phyloP scores from a whole-genome alignment of 2,113 vertebrate genomes.

The Xiphophorus couchianus region DNA sequence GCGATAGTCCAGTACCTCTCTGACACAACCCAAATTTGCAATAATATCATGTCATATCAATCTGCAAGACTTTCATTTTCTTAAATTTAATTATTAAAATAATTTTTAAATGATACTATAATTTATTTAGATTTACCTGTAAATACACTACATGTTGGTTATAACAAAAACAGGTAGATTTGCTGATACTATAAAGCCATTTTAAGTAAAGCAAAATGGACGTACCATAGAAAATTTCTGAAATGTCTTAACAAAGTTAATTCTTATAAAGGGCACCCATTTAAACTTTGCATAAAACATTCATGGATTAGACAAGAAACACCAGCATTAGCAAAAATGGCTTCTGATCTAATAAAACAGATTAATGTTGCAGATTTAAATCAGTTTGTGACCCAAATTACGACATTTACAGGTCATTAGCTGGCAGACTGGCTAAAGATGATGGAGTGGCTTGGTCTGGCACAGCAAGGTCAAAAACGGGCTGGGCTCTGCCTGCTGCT shows the following conservation, averaged over 20 bases:
- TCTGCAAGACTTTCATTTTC: too few species aligned
- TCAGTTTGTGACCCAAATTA: conserved; percentile 36
- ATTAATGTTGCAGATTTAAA: conserved; percentile 51
- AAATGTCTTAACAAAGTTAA: background rate
- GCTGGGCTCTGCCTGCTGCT: conserved; percentile 30
- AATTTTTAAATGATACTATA: too few species aligned
- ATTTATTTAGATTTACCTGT: too few species aligned
- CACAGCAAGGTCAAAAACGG: conserved; percentile 53
- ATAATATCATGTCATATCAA: too few species aligned
- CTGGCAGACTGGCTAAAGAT: conserved; percentile 34
- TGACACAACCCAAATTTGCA: too few species aligned
- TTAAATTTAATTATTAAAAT: too few species aligned
- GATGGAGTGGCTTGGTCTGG: conserved; percentile 34
- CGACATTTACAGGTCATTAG: conserved; percentile 51
- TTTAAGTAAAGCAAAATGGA: background rate
- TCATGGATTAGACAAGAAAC: conserved; percentile 32
- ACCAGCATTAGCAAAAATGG: background rate
- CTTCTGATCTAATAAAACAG: conserved; percentile 54
- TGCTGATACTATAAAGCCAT: conserved; percentile 17
- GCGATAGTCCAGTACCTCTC: too few species aligned
- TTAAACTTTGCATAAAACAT: background rate
- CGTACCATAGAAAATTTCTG: background rate
- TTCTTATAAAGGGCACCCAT: background rate
- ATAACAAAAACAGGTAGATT: background rate
- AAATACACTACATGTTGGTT: too few species aligned